Conservation (phyloP, 1,140 invertebrate species). For the Drosophila sechellia region DNA sequence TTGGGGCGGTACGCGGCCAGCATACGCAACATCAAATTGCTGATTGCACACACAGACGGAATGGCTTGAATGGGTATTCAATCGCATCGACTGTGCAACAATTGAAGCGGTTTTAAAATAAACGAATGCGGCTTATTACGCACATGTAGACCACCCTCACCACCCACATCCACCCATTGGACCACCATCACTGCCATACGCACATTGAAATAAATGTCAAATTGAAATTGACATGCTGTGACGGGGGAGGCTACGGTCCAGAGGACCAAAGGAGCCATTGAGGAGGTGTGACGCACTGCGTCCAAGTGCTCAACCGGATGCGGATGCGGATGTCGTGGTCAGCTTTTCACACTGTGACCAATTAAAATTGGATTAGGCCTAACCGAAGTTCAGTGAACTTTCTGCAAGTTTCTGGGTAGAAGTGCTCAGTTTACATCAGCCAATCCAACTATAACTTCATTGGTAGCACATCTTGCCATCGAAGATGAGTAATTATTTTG, state of each 20-base stretch:
- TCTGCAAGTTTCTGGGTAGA: no score
- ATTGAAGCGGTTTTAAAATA: slow-evolving; percentile 80
- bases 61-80: slow-evolving; percentile 58
- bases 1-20: slow-evolving; percentile 21
- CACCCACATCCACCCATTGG: background rate
- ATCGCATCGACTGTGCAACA: slow-evolving; percentile 68
- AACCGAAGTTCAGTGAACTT: slow-evolving; percentile 18
- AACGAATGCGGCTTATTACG: slow-evolving; percentile 80
- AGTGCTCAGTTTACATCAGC: background rate
- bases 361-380: slow-evolving; percentile 36
- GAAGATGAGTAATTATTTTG: slow-evolving; percentile 41
- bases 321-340: slow-evolving; percentile 6
- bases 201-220: slow-evolving; percentile 74
- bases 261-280: background rate
- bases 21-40: slow-evolving; percentile 75
- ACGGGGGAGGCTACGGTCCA: slow-evolving; percentile 5
- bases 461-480: background rate
- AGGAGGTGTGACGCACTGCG: slow-evolving; percentile 13
- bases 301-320: background rate
- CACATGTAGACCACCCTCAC: slow-evolving; percentile 21
- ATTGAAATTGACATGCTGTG: slow-evolving; percentile 78
- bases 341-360: slow-evolving; percentile 38
- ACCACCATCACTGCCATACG: slow-evolving; percentile 5
- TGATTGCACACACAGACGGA: slow-evolving; percentile 44
- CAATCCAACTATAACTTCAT: no score